Evolutionary conservation across 2,888 invertebrate species (phyloP), one percentile per base, ranked within the genome.

Genomic region (Drosophila melanosoma): DNA sequence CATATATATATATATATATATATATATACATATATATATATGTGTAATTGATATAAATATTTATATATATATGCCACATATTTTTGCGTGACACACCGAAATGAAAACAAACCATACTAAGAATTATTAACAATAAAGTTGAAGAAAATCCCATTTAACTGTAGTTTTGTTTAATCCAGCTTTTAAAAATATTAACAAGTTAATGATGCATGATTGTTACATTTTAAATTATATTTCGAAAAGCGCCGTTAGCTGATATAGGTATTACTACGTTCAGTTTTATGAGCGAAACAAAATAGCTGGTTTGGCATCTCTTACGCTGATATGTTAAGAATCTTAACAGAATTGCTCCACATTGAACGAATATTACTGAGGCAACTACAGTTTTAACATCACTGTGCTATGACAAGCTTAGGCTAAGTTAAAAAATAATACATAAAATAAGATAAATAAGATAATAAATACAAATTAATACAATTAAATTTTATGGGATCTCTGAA

Each of bases 81-180:
- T 84, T 85, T 87, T 84, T 87, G 83, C 79, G 81, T 75, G 69
- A 76, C 71, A 78, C 70, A 69, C 62, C 51, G 23, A 65, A 59
- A 69, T 23, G 6, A 56, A 61, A 36, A 61, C 52, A 29, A 64
- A 23, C 33, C 15, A 23, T 26, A 26, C 15, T n/a, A 76, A 75
- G 26, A 57, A 48, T 68, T 40, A 72, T 65, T 58, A 71, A 51
- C 77, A 88, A 84, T 88, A 84, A 84, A 84, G 81, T 81, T 83
- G 54, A 86, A 20, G 53, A 74, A 80, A 88, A 79, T 75, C 56
- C 67, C 69, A 81, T 42, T 29, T 86, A 59, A 78, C 42, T 83
- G 89, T 74, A 74, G 79, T 84, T 87, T 82, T 76, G 71, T 73
- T 79, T 23, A 23, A 45, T 45, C 45, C 45, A 74, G 66, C 68